Conservation (phyloP, 2,113 vertebrate genomes). For the Prunella himalayana region DNA sequence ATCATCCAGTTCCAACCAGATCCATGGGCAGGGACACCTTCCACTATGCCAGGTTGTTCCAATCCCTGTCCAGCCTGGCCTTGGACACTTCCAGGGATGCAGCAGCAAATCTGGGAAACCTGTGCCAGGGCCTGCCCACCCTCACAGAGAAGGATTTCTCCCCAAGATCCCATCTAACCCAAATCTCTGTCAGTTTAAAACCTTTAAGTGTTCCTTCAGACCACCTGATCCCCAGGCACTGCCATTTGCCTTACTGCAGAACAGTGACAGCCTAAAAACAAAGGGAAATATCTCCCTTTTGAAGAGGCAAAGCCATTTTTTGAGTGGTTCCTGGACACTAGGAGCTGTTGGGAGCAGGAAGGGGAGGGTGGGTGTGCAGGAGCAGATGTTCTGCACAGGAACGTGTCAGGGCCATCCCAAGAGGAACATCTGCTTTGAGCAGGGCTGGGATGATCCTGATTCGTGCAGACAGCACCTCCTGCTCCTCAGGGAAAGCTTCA, state of each 20-base stretch:
- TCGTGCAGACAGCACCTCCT: neutral
- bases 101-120: neutral
- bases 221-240: accelerated
- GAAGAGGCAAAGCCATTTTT: neutral
- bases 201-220: neutral
- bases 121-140: neutral
- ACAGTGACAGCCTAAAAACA: neutral
- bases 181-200: neutral
- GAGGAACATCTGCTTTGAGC: neutral
- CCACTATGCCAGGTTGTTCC: accelerated
- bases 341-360: accelerated
- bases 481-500: neutral
- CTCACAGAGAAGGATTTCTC: neutral
- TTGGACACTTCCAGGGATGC: neutral
- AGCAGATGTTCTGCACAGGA: constrained; percentile 35
- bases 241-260: neutral
- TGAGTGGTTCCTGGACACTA: neutral
- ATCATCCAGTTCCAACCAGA: neutral
- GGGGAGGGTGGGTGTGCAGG: neutral
- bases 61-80: accelerated
- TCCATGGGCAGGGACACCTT: neutral
- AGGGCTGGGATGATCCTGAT: constrained; percentile 9
- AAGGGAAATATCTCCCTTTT: neutral
- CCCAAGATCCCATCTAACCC: neutral
- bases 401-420: neutral